Evolutionary conservation across 2,888 invertebrate genomes (phyloP).

Genomic region (Theretra japonica): DNA sequence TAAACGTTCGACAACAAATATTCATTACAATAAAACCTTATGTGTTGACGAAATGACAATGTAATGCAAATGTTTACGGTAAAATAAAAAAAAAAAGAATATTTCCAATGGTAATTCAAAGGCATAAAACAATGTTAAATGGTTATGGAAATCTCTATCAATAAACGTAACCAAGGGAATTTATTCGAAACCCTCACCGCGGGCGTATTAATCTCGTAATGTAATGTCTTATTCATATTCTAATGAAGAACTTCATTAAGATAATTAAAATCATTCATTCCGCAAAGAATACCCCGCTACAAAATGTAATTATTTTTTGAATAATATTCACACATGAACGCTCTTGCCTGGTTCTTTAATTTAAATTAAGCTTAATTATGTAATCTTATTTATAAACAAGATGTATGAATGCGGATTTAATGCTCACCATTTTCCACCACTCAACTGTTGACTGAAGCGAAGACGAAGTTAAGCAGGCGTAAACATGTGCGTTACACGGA

Average conservation of each 20-base stretch:
- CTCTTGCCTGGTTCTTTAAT: too few relatives aligned
- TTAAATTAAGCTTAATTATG: too few relatives aligned
- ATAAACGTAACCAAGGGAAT: neutral
- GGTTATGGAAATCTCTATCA: neutral
- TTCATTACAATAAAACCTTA: neutral
- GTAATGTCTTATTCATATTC: conserved; percentile 5
- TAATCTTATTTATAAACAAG: too few relatives aligned
- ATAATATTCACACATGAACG: conserved; percentile 5
- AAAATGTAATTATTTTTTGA: neutral
- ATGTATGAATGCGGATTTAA: too few relatives aligned
- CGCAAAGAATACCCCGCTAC: neutral
- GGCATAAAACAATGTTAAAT: neutral
- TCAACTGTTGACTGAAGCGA: too few relatives aligned
- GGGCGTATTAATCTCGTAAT: neutral
- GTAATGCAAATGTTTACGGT: neutral
- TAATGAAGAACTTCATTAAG: conserved; percentile 1
- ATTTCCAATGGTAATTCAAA: neutral
- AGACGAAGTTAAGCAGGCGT: too few relatives aligned
- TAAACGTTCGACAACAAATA: conserved; percentile 1
- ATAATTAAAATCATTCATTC: neutral
- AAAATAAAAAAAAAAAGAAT: neutral
- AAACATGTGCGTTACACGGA: too few relatives aligned
- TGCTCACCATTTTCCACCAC: too few relatives aligned
- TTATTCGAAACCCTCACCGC: neutral
- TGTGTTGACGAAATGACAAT: neutral